These are phyloP conservation scores for Prionace glauca DNA, from an alignment of 2,797 vertebrate genomes.

Conservation along the genomic window DNA sequence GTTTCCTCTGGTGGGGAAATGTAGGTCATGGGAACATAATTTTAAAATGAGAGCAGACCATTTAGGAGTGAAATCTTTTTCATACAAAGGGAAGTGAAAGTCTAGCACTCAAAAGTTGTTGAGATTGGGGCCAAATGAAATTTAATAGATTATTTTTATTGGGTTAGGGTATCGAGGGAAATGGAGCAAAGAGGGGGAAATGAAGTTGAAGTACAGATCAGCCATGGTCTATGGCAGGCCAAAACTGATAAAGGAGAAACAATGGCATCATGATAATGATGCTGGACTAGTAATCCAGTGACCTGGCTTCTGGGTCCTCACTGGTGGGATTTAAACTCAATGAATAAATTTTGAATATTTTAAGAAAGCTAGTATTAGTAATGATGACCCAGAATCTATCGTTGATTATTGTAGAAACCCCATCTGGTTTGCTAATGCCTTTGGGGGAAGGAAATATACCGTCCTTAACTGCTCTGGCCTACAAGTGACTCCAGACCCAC, in stretches of 20 bases:
- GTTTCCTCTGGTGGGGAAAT: background rate
- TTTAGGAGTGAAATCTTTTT: background rate
- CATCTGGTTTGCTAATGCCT: too few species aligned
- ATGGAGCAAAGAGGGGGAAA: background rate
- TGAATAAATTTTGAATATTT: too few species aligned
- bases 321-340: too few species aligned
- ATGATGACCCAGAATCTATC: too few species aligned
- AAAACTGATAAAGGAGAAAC: background rate
- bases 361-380: too few species aligned
- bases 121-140: background rate
- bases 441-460: too few species aligned
- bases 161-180: background rate
- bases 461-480: too few species aligned
- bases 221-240: background rate
- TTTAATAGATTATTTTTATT: background rate
- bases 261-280: too few species aligned
- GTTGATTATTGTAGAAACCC: too few species aligned
- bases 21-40: background rate
- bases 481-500: too few species aligned
- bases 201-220: background rate
- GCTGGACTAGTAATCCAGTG: too few species aligned
- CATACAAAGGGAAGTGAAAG: background rate
- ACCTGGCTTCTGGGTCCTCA: too few species aligned
- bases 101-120: background rate
- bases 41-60: background rate